Base-by-base conservation (phyloP, 2,113 vertebrate species). In the Anthoscopus minutus region DNA sequence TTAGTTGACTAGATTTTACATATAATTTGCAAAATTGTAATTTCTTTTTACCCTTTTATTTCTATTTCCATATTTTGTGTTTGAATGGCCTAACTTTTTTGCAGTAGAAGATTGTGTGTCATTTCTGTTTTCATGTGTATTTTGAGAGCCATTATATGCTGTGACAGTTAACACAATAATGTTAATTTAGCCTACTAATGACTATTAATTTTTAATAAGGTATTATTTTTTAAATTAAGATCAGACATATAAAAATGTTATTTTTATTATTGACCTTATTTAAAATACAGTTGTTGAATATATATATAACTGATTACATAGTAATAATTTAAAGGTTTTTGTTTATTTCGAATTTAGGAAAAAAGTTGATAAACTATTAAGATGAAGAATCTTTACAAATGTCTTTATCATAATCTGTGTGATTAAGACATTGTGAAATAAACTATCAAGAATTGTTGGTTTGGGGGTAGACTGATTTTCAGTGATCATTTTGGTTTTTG, bases 201-300 rank as follows among this genome's bases (percentile, higher is more conserved):
- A 44, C 76, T 87, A 54, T 95, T 93, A 86, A 92, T 94, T 97
- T 89, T 90, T 90, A 86, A 90, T 81, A 66, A 65, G 45, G 22
- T 82, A 37, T 13, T 91, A 73, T 56, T 93, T 92, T 86, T 67
- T 9, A 77, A n/a, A 93, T 93, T 89, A 71, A 11, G 76, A 31
- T 87, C 33, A 60, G 76, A 42, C 28, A 62, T 60, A 40, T 16
- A 77, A 62, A 87, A 95, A 57, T 64, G 19, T 64, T 65, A 33
- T 65, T 89, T 95, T 94, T 94, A 22, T 85, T 89, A 69, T 33
- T 91, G 47, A 51, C 25, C 56, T 79, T 42, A 57, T 93, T 94
- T 73, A 87, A 88, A 62, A 57, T 64, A 57, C 7, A 31, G 7
- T 60, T 81, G n/a, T 62, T 80, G 80, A 81, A 80, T 83, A 58